Conservation (phyloP, 2,797 vertebrate species). For the Pseudotriccus pelzelni region DNA sequence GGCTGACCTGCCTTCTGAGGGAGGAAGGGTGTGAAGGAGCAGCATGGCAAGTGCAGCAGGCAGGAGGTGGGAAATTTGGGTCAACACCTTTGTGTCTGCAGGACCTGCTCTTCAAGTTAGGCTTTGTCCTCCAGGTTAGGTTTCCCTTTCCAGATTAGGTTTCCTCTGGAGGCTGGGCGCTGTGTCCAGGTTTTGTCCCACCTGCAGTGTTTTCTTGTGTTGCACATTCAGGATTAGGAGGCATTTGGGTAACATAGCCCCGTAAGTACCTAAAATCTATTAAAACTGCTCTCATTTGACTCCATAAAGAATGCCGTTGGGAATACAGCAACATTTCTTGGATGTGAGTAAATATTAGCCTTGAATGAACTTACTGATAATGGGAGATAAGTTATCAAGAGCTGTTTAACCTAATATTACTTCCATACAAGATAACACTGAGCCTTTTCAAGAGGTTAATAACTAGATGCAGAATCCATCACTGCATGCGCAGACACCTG, state of each 20-base stretch:
- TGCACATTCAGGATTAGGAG: not conserved
- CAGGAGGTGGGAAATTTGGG: not conserved
- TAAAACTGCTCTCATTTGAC: slow-evolving; percentile 1
- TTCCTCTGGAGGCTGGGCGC: not conserved
- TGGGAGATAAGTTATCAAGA: slow-evolving; percentile 54
- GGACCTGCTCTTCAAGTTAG: not conserved
- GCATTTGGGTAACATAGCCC: not conserved
- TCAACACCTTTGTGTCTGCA: not conserved
- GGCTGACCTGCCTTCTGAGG: not conserved
- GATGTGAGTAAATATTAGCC: slow-evolving; percentile 9
- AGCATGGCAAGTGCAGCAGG: not conserved
- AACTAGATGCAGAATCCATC: slow-evolving; percentile 14
- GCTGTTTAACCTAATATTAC: slow-evolving; percentile 51
- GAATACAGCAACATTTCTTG: not conserved
- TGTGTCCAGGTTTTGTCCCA: fast-evolving
- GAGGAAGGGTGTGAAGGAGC: not conserved
- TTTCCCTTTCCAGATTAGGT: not conserved
- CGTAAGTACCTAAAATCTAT: not conserved
- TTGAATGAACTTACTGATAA: not conserved
- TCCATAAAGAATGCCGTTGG: not conserved
- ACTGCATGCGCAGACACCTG: not conserved
- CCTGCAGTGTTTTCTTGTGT: not conserved
- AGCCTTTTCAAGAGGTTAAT: slow-evolving; percentile 21
- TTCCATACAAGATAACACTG: not conserved
- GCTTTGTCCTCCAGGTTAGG: not conserved